These are phyloP conservation scores for Pseudanteris insignis DNA, from an alignment of 2,888 invertebrate species.

Conservation along the genomic window DNA sequence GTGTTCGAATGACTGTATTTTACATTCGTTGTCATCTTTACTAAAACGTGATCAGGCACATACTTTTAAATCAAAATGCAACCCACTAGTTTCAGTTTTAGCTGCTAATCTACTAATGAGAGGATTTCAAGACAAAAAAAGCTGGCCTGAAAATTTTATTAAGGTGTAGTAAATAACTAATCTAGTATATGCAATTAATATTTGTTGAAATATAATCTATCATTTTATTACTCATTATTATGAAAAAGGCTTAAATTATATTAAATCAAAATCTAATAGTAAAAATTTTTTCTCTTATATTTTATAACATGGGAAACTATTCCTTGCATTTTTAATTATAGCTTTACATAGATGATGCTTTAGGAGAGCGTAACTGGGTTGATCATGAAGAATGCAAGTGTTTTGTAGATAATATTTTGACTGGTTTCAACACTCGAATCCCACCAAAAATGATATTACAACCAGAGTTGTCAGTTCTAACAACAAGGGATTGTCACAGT, in stretches of 20 bases:
- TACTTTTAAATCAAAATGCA: slow-evolving; percentile 81
- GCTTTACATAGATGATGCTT: slow-evolving; percentile 93
- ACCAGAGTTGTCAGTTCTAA: slow-evolving; percentile 67
- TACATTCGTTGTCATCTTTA: slow-evolving; percentile 82
- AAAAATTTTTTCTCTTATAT: too few relatives aligned
- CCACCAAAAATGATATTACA: slow-evolving; percentile 78
- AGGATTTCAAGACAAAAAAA: slow-evolving; percentile 81
- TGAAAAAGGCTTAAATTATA: background rate
- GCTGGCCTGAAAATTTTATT: slow-evolving; percentile 93
- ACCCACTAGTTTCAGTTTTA: slow-evolving; percentile 81
- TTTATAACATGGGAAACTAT: too few relatives aligned
- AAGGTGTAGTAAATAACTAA: too few relatives aligned
- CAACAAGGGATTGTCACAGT: slow-evolving; percentile 61
- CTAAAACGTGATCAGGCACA: slow-evolving; percentile 78
- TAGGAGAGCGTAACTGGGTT: slow-evolving; percentile 93
- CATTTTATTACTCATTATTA: too few relatives aligned
- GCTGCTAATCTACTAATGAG: slow-evolving; percentile 85
- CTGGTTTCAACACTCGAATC: slow-evolving; percentile 82
- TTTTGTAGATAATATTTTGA: slow-evolving; percentile 89
- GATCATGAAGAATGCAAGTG: slow-evolving; percentile 90
- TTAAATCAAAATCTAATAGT: background rate
- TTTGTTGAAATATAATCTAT: too few relatives aligned
- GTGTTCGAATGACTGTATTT: slow-evolving; percentile 79
- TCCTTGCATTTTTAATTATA: too few relatives aligned
- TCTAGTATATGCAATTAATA: too few relatives aligned